Evolutionary conservation across 2,113 vertebrate genomes (phyloP).

Genomic region (Mesitornis unicolor): DNA sequence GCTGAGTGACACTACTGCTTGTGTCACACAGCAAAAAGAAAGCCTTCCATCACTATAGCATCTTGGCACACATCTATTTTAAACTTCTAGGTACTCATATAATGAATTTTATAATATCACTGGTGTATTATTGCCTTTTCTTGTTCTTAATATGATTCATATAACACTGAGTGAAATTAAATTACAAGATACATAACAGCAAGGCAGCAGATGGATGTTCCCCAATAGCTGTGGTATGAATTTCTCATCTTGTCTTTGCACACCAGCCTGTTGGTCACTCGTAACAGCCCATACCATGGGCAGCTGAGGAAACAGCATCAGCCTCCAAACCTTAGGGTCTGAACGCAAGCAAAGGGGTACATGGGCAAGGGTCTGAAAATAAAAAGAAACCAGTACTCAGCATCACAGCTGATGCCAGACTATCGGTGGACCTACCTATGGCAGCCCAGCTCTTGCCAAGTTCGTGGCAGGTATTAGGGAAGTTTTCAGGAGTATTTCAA

Average conservation of each 20-base stretch:
- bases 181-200: not conserved
- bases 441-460: not conserved
- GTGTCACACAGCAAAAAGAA: not conserved
- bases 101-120: not conserved
- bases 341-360: not conserved
- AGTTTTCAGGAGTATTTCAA: not conserved
- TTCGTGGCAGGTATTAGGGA: not conserved
- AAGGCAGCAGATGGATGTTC: not conserved
- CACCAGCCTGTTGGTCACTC: not conserved
- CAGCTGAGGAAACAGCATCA: not conserved
- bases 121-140: not conserved
- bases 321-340: not conserved
- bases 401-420: not conserved
- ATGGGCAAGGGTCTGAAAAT: not conserved
- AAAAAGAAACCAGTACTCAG: not conserved
- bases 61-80: not conserved
- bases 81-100: not conserved
- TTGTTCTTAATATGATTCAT: too few species aligned
- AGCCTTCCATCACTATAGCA: not conserved
- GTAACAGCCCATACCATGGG: not conserved
- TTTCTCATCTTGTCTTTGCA: not conserved
- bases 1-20: not conserved
- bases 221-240: fast-evolving
- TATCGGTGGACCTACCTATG: fast-evolving
- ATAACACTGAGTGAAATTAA: not conserved